Conservation (phyloP, 2,888 invertebrate genomes). For the Arctia plantaginis region DNA sequence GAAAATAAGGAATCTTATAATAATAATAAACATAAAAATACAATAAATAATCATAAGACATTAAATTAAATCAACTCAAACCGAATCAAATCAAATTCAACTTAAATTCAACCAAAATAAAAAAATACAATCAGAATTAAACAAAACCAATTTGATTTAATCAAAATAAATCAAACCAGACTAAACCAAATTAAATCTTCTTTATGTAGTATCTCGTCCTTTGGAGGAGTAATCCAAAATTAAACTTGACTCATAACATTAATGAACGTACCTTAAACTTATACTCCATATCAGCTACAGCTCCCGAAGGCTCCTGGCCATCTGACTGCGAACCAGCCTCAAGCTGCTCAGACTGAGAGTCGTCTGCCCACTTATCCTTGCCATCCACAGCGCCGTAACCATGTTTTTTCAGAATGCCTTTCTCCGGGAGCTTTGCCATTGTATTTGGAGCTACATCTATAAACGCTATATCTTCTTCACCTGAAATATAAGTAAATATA, state of each 20-base stretch:
- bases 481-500: constrained; percentile 82
- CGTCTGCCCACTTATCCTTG: constrained; percentile 92
- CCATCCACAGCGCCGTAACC: constrained; percentile 92
- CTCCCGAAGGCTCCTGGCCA: constrained; percentile 88
- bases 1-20: too few species aligned
- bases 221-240: too few species aligned
- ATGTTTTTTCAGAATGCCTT: constrained; percentile 96
- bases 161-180: too few species aligned
- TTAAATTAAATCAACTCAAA: too few species aligned
- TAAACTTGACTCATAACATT: not conserved
- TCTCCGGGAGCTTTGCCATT: constrained; percentile 92
- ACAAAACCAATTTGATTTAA: too few species aligned
- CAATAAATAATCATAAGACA: too few species aligned
- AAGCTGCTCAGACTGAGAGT: constrained; percentile 90
- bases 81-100: too few species aligned
- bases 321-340: constrained; percentile 90
- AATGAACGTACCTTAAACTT: constrained; percentile 88
- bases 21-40: too few species aligned
- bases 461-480: constrained; percentile 93
- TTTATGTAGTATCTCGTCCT: too few species aligned
- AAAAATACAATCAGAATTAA: too few species aligned
- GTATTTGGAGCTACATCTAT: constrained; percentile 93
- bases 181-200: too few species aligned
- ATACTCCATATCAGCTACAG: constrained; percentile 93
- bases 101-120: too few species aligned